These are phyloP conservation scores for Eulemur coronatus DNA, from an alignment of 2,797 vertebrate species.

Conservation along the genomic window DNA sequence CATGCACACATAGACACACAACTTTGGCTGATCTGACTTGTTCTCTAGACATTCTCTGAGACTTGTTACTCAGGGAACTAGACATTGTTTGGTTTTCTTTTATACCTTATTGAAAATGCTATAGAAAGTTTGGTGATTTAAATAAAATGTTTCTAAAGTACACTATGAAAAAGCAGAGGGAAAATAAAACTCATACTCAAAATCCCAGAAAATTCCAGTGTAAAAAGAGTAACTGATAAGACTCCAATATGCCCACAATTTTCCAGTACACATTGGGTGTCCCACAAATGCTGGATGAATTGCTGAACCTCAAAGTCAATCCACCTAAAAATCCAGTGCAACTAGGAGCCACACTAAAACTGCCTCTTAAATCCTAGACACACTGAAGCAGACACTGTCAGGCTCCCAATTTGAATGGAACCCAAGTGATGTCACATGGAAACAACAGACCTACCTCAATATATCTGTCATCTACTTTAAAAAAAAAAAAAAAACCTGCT, in stretches of 20 bases:
- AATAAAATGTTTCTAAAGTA: neutral
- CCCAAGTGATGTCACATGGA: conserved; percentile 41
- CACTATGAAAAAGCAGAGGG: neutral
- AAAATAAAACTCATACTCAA: conserved; percentile 16
- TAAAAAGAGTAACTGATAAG: neutral
- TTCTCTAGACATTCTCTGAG: neutral
- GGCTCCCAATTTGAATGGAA: neutral
- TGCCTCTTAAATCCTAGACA: conserved; percentile 9
- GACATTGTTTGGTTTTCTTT: neutral
- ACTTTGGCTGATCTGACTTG: neutral
- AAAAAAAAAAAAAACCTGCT: neutral
- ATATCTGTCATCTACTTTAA: conserved; percentile 29
- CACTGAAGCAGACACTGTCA: neutral
- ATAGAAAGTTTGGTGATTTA: conserved; percentile 19
- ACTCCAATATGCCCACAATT: neutral
- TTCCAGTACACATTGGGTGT: neutral
- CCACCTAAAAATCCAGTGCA: neutral
- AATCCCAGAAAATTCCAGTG: neutral
- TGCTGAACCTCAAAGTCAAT: neutral
- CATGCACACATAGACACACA: neutral
- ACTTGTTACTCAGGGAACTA: neutral
- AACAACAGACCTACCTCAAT: conserved; percentile 40
- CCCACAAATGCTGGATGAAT: neutral
- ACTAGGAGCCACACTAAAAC: neutral
- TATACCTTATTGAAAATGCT: neutral